phyloP scores from a whole-genome alignment of 2,888 invertebrate species.

The Nemoura dubitans region DNA sequence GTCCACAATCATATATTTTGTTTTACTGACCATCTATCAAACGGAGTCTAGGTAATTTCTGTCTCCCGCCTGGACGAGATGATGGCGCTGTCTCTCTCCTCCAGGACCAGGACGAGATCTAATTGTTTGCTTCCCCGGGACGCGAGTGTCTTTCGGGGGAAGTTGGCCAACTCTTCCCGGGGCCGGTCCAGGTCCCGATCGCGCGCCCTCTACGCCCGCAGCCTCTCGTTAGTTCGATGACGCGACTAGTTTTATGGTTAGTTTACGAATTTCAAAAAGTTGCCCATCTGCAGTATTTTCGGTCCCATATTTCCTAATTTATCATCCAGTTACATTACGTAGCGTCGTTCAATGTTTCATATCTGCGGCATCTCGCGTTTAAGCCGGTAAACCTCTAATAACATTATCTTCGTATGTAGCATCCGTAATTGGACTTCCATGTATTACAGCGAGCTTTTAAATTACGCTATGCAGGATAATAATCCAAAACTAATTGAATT shows the following conservation, averaged over 20 bases:
- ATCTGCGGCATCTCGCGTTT: neutral
- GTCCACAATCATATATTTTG: slow-evolving; percentile 41
- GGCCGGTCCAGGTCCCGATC: neutral
- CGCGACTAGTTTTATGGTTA: slow-evolving; percentile 39
- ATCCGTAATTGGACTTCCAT: slow-evolving; percentile 24
- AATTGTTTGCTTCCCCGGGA: slow-evolving; percentile 36
- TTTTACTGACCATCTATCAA: slow-evolving; percentile 39
- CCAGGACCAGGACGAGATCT: neutral
- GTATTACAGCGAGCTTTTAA: slow-evolving; percentile 22
- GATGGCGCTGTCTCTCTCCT: neutral
- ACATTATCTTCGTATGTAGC: slow-evolving; percentile 30
- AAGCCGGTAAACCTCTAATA: slow-evolving; percentile 23
- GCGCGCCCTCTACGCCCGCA: neutral
- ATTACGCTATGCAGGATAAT: slow-evolving; percentile 21
- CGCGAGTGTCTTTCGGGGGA: neutral
- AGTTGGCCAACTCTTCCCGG: slow-evolving; percentile 25
- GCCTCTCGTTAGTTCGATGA: slow-evolving; percentile 35
- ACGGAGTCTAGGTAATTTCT: slow-evolving; percentile 32
- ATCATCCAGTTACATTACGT: slow-evolving; percentile 17
- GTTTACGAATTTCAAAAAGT: slow-evolving; percentile 41
- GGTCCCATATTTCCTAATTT: slow-evolving; percentile 18
- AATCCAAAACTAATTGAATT: slow-evolving; percentile 35
- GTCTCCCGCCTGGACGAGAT: slow-evolving; percentile 8
- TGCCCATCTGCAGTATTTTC: slow-evolving; percentile 34
- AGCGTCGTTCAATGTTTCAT: neutral